These are phyloP conservation scores for Mormyrus lacerda DNA, from an alignment of 2,113 vertebrate genomes.

Conservation along the genomic window DNA sequence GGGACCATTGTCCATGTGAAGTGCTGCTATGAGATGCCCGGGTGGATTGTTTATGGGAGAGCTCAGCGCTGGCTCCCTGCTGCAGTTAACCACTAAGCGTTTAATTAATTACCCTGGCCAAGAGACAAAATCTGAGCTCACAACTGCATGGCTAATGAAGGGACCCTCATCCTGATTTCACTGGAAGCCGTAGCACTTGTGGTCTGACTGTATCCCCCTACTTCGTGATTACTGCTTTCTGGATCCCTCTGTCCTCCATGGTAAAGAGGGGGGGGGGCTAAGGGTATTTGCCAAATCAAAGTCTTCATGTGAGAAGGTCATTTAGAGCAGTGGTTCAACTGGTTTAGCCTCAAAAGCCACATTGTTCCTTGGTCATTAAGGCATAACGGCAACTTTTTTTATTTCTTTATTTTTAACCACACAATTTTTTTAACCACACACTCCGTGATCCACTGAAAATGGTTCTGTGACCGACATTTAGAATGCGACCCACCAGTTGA, in stretches of 20 bases:
- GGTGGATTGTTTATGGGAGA: constrained; percentile 14
- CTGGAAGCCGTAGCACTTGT: neutral
- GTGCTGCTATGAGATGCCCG: constrained; percentile 27
- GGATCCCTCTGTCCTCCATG: neutral
- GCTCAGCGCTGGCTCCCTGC: neutral
- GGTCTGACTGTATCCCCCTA: neutral
- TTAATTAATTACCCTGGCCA: neutral
- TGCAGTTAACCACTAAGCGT: neutral
- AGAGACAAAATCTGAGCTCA: neutral
- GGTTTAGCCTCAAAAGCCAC: neutral
- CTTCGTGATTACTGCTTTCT: neutral
- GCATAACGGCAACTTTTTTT: neutral
- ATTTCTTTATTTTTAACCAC: neutral
- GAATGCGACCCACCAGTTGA: neutral
- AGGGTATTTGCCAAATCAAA: neutral
- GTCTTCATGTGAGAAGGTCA: neutral
- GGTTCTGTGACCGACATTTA: neutral
- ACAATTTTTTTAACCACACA: neutral
- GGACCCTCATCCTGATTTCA: neutral
- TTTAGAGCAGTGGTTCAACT: neutral
- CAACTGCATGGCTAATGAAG: neutral
- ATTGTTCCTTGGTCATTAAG: neutral
- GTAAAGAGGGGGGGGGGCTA: neutral
- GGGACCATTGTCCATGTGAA: constrained; percentile 1
- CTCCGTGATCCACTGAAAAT: neutral